Percentiles rank a stretch among this genome's conserved stretches.
Evolutionary conservation across 2,797 vertebrate species (phyloP).

Genomic region (Eremophila alpestris): DNA sequence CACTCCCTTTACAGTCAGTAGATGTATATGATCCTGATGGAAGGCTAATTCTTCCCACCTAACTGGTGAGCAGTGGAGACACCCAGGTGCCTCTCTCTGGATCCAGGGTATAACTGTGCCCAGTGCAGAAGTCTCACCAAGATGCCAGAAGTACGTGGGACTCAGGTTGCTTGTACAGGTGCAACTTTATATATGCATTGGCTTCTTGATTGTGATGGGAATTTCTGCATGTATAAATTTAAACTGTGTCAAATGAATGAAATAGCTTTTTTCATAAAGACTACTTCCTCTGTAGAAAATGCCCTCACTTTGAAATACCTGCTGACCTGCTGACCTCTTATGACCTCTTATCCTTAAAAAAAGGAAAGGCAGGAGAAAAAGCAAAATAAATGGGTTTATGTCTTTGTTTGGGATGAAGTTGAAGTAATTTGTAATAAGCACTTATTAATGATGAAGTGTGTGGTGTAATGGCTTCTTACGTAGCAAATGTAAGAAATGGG

Average conservation of each 20-base stretch:
- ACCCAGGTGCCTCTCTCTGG: not conserved
- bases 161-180: not conserved
- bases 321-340: not conserved
- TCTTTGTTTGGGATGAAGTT: not conserved
- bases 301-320: not conserved
- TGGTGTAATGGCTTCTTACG: not conserved
- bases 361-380: not conserved
- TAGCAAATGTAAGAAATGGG: not conserved
- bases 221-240: not conserved
- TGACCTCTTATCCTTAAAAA: not conserved
- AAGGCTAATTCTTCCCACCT: not conserved
- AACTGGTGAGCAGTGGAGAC: not conserved
- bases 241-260: not conserved
- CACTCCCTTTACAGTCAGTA: not conserved
- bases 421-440: not conserved
- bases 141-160: not conserved
- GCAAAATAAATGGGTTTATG: not conserved
- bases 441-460: not conserved
- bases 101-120: not conserved
- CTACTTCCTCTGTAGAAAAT: not conserved
- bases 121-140: not conserved
- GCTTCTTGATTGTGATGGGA: not conserved
- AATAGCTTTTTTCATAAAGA: not conserved
- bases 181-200: fast-evolving
- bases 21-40: not conserved